A percentile compares a stretch with the other conserved stretches of the same genome.
Evolutionary conservation across 2,113 vertebrate species (phyloP).

Genomic region (Toxostoma redivivum): DNA sequence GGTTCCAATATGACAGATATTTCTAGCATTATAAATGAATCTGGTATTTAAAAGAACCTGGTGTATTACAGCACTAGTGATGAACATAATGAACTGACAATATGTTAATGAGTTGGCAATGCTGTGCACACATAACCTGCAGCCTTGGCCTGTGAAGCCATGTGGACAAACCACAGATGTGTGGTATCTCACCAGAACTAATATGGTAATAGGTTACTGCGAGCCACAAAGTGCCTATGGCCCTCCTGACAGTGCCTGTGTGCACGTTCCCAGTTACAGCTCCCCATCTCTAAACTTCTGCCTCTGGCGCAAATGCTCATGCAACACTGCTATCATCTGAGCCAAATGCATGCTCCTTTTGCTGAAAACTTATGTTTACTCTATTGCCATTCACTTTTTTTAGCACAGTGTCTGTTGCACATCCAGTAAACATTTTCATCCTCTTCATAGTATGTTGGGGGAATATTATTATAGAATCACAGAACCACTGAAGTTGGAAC

Average conservation of each 20-base stretch:
- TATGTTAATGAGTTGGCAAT: neutral
- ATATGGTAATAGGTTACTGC: accelerated
- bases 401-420: neutral
- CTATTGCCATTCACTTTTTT: neutral
- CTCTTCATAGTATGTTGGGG: accelerated
- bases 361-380: neutral
- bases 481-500: neutral
- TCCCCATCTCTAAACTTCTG: neutral
- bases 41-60: neutral
- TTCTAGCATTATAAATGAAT: neutral
- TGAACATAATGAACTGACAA: neutral
- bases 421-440: neutral
- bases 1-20: neutral
- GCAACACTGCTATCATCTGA: neutral
- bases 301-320: accelerated
- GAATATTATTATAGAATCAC: neutral
- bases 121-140: neutral
- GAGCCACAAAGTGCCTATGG: neutral
- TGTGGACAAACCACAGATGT: neutral
- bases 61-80: neutral
- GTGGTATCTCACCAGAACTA: neutral
- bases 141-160: neutral
- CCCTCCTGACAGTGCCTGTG: accelerated
- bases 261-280: neutral
- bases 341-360: neutral